Percentiles rank a stretch among this genome's conserved stretches.
These are phyloP conservation scores for Philantomba maxwellii DNA, from an alignment of 2,113 vertebrate species.

Conservation along the genomic window DNA sequence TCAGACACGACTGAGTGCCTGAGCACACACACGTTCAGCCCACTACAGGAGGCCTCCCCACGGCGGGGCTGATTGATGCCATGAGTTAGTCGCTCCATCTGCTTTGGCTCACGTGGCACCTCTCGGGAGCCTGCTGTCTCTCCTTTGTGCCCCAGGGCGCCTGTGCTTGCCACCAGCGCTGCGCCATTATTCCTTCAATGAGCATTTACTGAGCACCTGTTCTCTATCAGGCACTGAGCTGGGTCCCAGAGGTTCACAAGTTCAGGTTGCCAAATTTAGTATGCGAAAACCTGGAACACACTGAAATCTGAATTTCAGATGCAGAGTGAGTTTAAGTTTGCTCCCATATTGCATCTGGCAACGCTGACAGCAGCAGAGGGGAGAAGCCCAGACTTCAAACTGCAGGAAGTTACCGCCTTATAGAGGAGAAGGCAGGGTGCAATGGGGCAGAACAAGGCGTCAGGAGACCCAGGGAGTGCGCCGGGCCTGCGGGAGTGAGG, in stretches of 20 bases:
- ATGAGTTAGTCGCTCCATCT: not conserved
- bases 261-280: not conserved
- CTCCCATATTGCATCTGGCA: not conserved
- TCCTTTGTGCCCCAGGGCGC: not conserved
- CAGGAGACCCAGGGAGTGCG: not conserved
- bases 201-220: not conserved
- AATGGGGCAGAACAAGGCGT: not conserved
- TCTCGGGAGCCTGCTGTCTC: not conserved
- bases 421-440: not conserved
- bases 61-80: too few relatives aligned
- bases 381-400: not conserved
- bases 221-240: not conserved
- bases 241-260: not conserved
- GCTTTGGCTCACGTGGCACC: not conserved
- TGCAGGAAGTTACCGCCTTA: not conserved
- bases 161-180: not conserved
- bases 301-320: not conserved
- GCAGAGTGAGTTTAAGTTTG: too few relatives aligned
- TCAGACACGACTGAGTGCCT: not conserved
- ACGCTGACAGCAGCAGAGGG: not conserved
- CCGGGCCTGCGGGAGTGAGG: not conserved
- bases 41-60: not conserved
- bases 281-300: not conserved
- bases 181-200: not conserved
- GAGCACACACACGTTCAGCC: not conserved